A percentile compares a stretch with the other conserved stretches of the same genome.
phyloP scores from a whole-genome alignment of 2,113 vertebrate species.

The Strix uralensis region DNA sequence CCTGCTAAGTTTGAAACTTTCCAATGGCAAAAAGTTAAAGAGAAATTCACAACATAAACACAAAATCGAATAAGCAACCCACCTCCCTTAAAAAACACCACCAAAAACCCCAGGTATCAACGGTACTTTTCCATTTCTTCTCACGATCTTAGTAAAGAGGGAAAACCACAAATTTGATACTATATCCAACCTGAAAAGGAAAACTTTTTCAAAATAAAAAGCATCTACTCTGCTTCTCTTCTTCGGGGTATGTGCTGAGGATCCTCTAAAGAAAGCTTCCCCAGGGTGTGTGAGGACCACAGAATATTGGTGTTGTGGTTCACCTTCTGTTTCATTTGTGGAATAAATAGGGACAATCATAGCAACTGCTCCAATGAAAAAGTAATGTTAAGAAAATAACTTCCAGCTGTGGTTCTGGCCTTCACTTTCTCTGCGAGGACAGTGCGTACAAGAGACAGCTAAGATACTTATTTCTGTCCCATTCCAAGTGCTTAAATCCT shows the following conservation, averaged over 20 bases:
- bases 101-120: not conserved
- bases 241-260: not conserved
- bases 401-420: slow-evolving; percentile 16
- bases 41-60: not conserved
- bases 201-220: not conserved
- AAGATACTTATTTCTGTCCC: not conserved
- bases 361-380: not conserved
- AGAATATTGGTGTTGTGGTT: not conserved
- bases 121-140: not conserved
- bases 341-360: not conserved
- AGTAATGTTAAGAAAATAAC: not conserved
- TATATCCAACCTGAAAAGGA: not conserved
- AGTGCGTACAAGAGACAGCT: not conserved
- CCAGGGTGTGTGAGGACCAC: not conserved
- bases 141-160: not conserved
- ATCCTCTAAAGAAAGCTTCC: not conserved
- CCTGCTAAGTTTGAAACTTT: not conserved
- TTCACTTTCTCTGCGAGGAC: not conserved
- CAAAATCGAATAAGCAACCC: not conserved
- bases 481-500: not conserved
- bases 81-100: not conserved
- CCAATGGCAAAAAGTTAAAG: not conserved
- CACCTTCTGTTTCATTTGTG: not conserved
- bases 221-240: not conserved
- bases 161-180: not conserved